Percentiles rank a stretch among this genome's conserved stretches.
phyloP scores from a whole-genome alignment of 2,113 vertebrate genomes.

The Oncorhynchus gorbuscha region DNA sequence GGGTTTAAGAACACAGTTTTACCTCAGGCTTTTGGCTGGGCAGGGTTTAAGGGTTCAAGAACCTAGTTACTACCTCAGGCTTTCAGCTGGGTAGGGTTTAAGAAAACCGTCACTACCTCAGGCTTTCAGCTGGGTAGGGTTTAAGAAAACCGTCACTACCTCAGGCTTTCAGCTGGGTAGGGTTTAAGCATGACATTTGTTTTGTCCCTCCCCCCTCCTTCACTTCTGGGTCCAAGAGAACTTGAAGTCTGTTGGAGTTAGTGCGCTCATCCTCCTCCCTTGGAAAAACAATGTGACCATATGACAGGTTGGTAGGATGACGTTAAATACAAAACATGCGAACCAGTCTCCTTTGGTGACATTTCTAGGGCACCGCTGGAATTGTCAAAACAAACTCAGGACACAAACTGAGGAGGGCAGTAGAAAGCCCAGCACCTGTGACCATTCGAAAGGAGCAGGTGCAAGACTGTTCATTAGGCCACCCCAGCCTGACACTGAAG shows the following conservation, averaged over 20 bases:
- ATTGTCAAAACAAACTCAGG: conserved; percentile 43
- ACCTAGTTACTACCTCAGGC: conserved; percentile 32
- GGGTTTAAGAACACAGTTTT: no score
- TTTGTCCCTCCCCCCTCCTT: no score
- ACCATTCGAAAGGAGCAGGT: conserved; percentile 62
- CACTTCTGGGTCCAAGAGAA: neutral
- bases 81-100: conserved; percentile 54
- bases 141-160: conserved; percentile 36
- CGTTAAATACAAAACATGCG: conserved; percentile 22
- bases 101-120: conserved; percentile 31
- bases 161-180: conserved; percentile 53
- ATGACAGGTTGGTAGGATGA: conserved; percentile 37
- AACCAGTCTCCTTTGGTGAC: no score
- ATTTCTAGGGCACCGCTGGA: conserved; percentile 1
- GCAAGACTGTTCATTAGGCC: conserved; percentile 68
- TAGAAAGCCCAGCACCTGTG: conserved; percentile 54
- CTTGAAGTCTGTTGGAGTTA: conserved; percentile 14
- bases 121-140: conserved; percentile 53
- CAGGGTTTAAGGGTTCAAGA: conserved; percentile 37
- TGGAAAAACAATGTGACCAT: neutral
- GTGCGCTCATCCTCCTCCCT: conserved; percentile 23
- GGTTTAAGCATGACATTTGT: conserved; percentile 40
- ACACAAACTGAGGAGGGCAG: conserved; percentile 49
- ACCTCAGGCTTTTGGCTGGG: conserved; percentile 54
- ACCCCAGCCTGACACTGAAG: conserved; percentile 59